Evolutionary conservation across 2,888 invertebrate species (phyloP).

Genomic region (Bhutanitis thaidina): DNA sequence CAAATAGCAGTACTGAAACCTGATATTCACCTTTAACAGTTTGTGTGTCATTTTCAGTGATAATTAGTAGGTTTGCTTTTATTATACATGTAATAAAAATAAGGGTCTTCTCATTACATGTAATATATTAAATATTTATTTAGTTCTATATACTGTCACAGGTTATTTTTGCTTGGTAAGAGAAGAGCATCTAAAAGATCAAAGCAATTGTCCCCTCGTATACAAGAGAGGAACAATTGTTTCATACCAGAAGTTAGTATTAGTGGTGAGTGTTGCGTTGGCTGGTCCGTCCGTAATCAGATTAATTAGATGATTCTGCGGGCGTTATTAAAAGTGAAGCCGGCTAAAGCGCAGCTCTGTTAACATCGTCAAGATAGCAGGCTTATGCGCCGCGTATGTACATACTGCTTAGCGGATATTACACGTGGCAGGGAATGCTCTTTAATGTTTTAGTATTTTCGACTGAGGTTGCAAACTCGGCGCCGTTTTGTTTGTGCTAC

Average conservation of each 20-base stretch:
- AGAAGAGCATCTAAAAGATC: not conserved
- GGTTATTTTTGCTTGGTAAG: no score
- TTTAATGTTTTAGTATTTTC: constrained; percentile 79
- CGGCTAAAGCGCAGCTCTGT: constrained; percentile 64
- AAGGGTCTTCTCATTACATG: no score
- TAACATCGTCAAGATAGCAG: constrained; percentile 70
- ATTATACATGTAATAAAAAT: no score
- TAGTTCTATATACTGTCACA: no score
- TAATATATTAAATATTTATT: no score
- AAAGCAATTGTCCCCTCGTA: not conserved
- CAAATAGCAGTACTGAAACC: constrained; percentile 46
- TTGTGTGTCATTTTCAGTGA: constrained; percentile 29
- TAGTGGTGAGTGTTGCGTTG: constrained; percentile 60
- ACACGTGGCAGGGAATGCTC: constrained; percentile 70
- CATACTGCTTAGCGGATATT: constrained; percentile 73
- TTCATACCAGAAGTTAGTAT: constrained; percentile 67
- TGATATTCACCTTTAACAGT: constrained; percentile 42
- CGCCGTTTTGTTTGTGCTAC: constrained; percentile 75
- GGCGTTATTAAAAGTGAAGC: constrained; percentile 78
- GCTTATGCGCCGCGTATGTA: constrained; percentile 66
- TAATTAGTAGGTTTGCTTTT: not conserved
- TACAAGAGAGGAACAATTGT: constrained; percentile 46
- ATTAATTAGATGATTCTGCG: constrained; percentile 77
- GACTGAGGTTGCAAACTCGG: constrained; percentile 76
- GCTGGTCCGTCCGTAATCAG: constrained; percentile 68